These are phyloP conservation scores for Dryobates pubescens DNA, from an alignment of 2,797 vertebrate genomes.

Conservation along the genomic window DNA sequence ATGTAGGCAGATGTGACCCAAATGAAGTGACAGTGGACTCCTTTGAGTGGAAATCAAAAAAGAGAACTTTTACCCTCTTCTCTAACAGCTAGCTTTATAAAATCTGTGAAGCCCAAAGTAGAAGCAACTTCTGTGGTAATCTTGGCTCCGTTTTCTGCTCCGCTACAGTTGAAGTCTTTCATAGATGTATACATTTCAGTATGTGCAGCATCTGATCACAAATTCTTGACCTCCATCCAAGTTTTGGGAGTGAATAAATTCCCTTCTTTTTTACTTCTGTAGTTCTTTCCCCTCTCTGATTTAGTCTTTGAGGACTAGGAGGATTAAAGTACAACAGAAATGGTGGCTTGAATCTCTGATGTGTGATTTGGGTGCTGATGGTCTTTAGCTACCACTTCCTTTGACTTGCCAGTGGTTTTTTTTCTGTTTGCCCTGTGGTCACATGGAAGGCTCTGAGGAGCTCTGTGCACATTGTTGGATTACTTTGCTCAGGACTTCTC, in stretches of 20 bases:
- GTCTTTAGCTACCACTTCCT: background rate
- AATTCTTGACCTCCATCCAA: background rate
- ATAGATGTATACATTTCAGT: background rate
- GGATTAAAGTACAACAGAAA: background rate
- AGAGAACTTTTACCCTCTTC: background rate
- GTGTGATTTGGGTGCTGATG: background rate
- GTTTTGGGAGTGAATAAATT: background rate
- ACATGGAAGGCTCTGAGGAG: background rate
- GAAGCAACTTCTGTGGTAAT: background rate
- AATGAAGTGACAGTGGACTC: conserved; percentile 9
- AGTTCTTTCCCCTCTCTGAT: background rate
- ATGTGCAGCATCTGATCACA: background rate
- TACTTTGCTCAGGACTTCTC: background rate
- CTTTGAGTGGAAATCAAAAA: background rate
- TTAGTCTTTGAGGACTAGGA: background rate
- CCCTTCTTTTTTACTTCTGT: background rate
- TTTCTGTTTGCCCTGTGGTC: background rate
- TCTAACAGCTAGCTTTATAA: background rate
- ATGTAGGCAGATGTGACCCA: background rate
- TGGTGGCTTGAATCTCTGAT: background rate
- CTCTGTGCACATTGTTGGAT: background rate
- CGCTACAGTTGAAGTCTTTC: background rate
- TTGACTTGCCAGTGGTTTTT: background rate
- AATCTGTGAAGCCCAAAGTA: background rate
- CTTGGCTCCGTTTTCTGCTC: conserved; percentile 1